Base-by-base conservation (phyloP, 2,113 vertebrate genomes). In the Podocnemis expansa region DNA sequence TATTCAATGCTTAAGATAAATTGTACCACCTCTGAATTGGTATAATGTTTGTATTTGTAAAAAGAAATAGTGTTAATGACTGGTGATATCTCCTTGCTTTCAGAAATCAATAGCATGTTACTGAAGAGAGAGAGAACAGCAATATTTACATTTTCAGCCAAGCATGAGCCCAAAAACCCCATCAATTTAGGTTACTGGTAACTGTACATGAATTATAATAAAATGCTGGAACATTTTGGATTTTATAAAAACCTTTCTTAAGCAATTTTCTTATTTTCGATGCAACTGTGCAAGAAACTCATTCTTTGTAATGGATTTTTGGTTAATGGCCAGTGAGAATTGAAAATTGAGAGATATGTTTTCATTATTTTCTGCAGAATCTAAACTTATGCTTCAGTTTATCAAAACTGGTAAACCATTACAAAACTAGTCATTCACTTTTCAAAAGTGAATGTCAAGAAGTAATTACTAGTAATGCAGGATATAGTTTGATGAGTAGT, bases 111-210 rank as follows among this genome's bases (percentile, higher is more conserved):
- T 80, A 34, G 2, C 3, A 54, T 10, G 5, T 80, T 89, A 85
- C 88, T 93, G 45, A 80, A 82, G 13, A 31, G 80, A 86, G 78
- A 90, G 27, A 27, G 38, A 55, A 45, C 29, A 75, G 2, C 21
- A 3, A 47, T 25, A 9, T n/a, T 78, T 29, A 80, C 11, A 51
- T 75, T 91, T 88, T 24, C 58, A 93, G 47, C 27, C 29, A 6
- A 89, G 73, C 47, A 78, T 17, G 89, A 78, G 25, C 56, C 67
- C 91, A 43, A 93, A 56, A 85, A 84, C 84, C 76, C n/a, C 2
- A 79, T 80, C 29, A 78, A 90, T 95, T 96, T 87, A 90, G 85
- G 84, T 82, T 80, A 87, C 54, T 70, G 19, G 85, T 95, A 67
- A 93, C 58, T 82, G 6, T 94, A 73, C 52, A 85, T 85, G 84